Evolutionary conservation across 2,113 vertebrate species (phyloP).

Genomic region (Gallinago media): DNA sequence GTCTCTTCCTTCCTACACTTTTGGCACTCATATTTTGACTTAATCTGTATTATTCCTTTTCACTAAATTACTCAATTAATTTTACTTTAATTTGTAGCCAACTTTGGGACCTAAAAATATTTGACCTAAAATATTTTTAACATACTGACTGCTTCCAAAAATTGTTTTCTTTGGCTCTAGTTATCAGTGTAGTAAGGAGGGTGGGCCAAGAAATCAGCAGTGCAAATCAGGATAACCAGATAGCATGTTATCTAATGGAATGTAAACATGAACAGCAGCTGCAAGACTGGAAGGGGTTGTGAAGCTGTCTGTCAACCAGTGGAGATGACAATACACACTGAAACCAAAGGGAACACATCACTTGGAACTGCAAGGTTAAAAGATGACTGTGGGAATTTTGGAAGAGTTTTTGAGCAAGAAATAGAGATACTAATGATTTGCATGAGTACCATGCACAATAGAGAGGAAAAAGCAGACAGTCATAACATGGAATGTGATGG

Average conservation of each 20-base stretch:
- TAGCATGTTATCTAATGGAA: not conserved
- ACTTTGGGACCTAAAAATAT: not conserved
- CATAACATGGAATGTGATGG: not conserved
- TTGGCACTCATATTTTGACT: not conserved
- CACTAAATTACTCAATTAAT: not conserved
- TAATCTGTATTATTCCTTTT: not conserved
- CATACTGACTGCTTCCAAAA: not conserved
- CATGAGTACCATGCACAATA: not conserved
- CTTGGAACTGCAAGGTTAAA: not conserved
- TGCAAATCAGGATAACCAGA: constrained; percentile 1
- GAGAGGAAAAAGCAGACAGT: not conserved
- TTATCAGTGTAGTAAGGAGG: not conserved
- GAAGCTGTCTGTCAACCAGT: not conserved
- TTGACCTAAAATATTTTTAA: not conserved
- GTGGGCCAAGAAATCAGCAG: not conserved
- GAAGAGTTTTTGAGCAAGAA: not conserved
- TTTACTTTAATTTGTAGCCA: not conserved
- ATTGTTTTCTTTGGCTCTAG: not conserved
- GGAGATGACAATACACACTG: not conserved
- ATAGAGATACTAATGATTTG: not conserved
- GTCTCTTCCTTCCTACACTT: not conserved
- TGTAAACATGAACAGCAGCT: not conserved
- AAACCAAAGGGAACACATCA: not conserved
- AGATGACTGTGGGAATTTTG: not conserved
- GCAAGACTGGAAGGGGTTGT: not conserved